A percentile compares a stretch with the other conserved stretches of the same genome.
These are phyloP conservation scores for Megalurothrips usitatus DNA, from an alignment of 2,888 invertebrate genomes.

Conservation along the genomic window DNA sequence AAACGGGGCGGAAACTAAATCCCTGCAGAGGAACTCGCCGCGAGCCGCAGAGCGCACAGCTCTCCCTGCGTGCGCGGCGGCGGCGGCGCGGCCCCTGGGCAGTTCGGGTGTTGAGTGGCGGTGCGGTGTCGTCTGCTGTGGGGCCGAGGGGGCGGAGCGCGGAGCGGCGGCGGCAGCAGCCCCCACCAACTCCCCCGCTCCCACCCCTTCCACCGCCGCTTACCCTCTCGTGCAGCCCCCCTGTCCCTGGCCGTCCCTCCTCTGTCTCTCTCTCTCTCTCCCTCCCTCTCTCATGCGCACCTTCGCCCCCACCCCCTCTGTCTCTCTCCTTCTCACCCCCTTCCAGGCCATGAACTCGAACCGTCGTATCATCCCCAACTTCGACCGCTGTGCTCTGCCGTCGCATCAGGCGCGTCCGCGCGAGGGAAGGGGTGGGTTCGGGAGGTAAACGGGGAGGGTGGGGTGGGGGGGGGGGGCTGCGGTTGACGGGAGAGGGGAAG, in stretches of 20 bases:
- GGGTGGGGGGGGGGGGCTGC: neutral
- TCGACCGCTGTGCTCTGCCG: neutral
- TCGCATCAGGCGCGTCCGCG: neutral
- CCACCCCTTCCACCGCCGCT: neutral
- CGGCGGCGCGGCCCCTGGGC: neutral
- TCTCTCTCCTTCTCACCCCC: constrained; percentile 13
- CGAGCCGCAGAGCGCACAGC: too few relatives aligned
- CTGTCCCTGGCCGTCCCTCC: neutral
- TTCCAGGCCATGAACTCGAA: constrained; percentile 19
- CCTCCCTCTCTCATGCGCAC: neutral
- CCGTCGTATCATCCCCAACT: constrained; percentile 19
- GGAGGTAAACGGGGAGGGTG: neutral
- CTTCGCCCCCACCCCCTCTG: neutral
- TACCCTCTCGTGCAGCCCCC: neutral
- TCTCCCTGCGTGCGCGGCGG: neutral
- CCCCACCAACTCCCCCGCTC: neutral
- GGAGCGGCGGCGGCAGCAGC: neutral
- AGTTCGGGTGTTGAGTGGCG: neutral
- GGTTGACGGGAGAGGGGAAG: neutral
- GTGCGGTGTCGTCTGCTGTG: constrained; percentile 2
- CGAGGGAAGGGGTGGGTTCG: neutral
- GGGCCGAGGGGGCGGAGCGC: neutral
- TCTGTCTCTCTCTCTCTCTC: neutral
- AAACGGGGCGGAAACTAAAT: too few relatives aligned
- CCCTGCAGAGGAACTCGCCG: too few relatives aligned